Evolutionary conservation across 2,113 vertebrate genomes (phyloP), one percentile per base, ranked within the genome.

Genomic region (Antennarius striatus): DNA sequence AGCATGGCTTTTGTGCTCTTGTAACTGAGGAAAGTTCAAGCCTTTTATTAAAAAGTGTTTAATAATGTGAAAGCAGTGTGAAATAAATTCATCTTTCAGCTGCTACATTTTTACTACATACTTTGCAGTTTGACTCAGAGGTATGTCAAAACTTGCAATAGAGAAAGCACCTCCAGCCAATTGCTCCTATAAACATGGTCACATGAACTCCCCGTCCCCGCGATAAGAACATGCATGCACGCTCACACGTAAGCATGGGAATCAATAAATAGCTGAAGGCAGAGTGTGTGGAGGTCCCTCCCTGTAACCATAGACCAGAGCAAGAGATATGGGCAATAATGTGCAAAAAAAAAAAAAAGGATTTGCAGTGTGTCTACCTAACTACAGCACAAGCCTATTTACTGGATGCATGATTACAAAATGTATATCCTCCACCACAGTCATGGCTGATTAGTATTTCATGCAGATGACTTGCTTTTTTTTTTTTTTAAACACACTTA

Each of bases 241-340:
- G 40, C 61, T 36, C 10, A 22, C 55, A 61, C 28, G 49, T 12
- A 58, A 55, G 29, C 53, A 56, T 4, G n/a, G 45, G 65, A 67
- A 79, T 84, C 73, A 71, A 85, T 80, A 77, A 36, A 80, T 56
- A 48, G 68, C 79, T 78, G 11, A 63, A 62, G 56, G 49, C 52
- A 45, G 56, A 56, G 32, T 85, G 56, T 56, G 43, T 30, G 14
- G 29, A 53, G 1, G 28, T 54, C 58, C 55, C 50, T 55, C 69
- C 63, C 43, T 14, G 10, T 47, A 74, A 77, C 22, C 16, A 32
- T 6, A 62, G 11, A 69, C 45, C 59, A 70, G 13, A 52, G 55
- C 6, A 2, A 28, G 57, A 56, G 43, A 64, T 36, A 17, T 29
- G 28, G 51, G 53, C 16, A 49, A 39, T 67, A 61, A 40, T 43